Conservation (phyloP, 2,797 vertebrate species). For the Lepilemur ruficaudatus region DNA sequence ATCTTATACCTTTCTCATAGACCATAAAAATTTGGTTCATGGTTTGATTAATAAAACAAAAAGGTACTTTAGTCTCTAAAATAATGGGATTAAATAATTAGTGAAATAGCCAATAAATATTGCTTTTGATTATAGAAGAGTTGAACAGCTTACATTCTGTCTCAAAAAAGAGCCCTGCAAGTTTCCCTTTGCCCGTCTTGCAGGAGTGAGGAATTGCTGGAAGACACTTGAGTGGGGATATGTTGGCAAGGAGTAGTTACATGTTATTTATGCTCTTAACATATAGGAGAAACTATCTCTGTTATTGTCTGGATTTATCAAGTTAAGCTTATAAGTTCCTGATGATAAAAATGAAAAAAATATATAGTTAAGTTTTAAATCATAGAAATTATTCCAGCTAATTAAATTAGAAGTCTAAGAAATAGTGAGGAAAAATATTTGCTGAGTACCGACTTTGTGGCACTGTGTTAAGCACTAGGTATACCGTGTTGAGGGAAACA, state of each 20-base stretch:
- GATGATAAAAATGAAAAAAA: background rate
- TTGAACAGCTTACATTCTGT: background rate
- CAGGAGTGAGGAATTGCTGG: background rate
- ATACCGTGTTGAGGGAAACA: background rate
- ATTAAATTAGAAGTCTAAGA: slow-evolving; percentile 17
- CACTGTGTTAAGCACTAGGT: background rate
- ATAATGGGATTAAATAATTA: background rate
- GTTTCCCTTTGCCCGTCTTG: background rate
- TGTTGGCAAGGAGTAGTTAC: background rate
- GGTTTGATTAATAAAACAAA: background rate
- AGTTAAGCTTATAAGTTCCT: slow-evolving; percentile 8
- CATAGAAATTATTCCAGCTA: slow-evolving; percentile 1
- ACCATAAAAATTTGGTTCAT: background rate
- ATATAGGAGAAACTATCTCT: background rate
- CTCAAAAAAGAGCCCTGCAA: background rate
- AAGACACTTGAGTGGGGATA: background rate
- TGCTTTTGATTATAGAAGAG: background rate
- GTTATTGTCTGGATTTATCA: background rate
- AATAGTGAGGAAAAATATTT: background rate
- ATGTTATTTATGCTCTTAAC: background rate
- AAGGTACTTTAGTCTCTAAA: background rate
- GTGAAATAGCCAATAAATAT: background rate
- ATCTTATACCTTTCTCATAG: background rate
- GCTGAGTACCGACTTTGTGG: background rate
- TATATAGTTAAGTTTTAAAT: background rate